Conservation (phyloP, 2,797 vertebrate genomes). For the Pyrrhura leucotis region DNA sequence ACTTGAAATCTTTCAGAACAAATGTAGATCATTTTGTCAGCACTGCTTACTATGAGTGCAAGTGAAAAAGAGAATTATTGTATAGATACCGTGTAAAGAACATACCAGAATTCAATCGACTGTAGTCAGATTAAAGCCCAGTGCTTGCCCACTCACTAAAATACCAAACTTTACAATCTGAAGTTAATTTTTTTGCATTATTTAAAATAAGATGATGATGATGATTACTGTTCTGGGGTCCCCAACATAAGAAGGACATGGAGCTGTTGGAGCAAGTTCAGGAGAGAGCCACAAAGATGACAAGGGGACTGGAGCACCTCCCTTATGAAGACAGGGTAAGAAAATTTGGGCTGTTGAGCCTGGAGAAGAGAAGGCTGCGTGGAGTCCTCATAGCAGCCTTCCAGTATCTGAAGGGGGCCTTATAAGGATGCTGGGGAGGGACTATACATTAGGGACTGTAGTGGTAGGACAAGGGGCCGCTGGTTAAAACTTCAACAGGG, state of each 20-base stretch:
- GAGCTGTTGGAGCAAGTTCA: not conserved
- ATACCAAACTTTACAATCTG: not conserved
- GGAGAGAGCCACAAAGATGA: not conserved
- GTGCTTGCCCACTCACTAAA: not conserved
- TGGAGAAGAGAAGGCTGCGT: not conserved
- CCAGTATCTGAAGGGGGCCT: not conserved
- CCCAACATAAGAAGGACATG: not conserved
- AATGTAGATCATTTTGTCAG: not conserved
- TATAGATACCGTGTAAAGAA: not conserved
- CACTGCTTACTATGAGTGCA: not conserved
- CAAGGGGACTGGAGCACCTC: not conserved
- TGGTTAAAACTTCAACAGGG: not conserved
- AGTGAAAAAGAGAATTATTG: not conserved
- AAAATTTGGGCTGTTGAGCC: not conserved
- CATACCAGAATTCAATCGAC: not conserved
- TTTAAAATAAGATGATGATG: not conserved
- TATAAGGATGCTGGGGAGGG: not conserved
- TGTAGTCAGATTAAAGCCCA: not conserved
- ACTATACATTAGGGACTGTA: not conserved
- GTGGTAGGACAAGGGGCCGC: not conserved
- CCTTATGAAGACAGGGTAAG: not conserved
- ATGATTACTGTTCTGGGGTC: not conserved
- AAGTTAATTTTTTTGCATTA: not conserved
- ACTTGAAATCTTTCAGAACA: not conserved
- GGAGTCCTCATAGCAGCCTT: not conserved